A percentile compares a stretch with the other conserved stretches of the same genome.
phyloP scores from a whole-genome alignment of 2,888 invertebrate genomes.

The Dicycla oo region DNA sequence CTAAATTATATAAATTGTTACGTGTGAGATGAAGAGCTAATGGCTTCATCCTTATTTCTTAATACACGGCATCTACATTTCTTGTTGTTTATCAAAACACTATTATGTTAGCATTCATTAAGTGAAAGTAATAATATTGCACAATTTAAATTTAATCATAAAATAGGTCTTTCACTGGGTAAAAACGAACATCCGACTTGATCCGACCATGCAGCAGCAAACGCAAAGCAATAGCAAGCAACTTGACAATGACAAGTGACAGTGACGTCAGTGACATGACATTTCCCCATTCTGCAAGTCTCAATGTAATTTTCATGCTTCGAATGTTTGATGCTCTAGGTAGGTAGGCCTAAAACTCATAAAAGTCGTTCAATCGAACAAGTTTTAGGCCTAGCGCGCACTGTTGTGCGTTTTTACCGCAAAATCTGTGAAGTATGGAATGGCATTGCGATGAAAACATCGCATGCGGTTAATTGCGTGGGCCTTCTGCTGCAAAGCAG shows the following conservation, averaged over 20 bases:
- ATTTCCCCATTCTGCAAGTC: not conserved
- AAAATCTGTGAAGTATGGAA: too few species aligned
- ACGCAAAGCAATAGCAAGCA: too few species aligned
- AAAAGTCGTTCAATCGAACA: too few species aligned
- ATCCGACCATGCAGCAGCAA: slow-evolving; percentile 34
- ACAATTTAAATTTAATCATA: slow-evolving; percentile 39
- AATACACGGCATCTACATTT: slow-evolving; percentile 34
- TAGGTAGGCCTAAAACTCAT: too few species aligned
- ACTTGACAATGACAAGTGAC: slow-evolving; percentile 40
- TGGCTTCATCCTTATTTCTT: slow-evolving; percentile 58
- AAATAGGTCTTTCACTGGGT: slow-evolving; percentile 26
- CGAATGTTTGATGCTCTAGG: not conserved
- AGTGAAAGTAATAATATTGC: slow-evolving; percentile 5
- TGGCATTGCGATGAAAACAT: too few species aligned
- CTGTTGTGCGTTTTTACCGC: too few species aligned
- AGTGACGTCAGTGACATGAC: not conserved
- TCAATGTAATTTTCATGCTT: not conserved
- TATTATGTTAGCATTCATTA: slow-evolving; percentile 1
- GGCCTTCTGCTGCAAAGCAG: too few species aligned
- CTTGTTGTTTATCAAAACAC: slow-evolving; percentile 18
- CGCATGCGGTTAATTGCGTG: too few species aligned
- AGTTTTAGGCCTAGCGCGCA: too few species aligned
- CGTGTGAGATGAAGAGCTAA: slow-evolving; percentile 64
- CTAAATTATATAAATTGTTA: slow-evolving; percentile 78
- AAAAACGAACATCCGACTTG: not conserved